A percentile compares a stretch with the other conserved stretches of the same genome.
Conservation (phyloP, 2,797 vertebrate genomes). For the Malurus leucopterus region DNA sequence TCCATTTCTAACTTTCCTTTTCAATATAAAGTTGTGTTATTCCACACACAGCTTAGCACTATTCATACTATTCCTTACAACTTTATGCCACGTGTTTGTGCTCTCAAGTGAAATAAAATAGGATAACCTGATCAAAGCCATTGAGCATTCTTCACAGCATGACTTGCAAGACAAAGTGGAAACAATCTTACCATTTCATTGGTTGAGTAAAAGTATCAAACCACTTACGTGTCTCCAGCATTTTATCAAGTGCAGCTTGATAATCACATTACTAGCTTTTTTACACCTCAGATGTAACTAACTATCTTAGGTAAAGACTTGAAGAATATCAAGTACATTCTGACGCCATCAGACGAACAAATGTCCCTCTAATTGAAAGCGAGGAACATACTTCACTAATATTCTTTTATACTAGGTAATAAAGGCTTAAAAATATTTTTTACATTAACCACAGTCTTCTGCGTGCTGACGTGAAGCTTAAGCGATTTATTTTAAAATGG, state of each 20-base stretch:
- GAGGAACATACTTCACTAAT: rapidly evolving
- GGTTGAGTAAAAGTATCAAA: rapidly evolving
- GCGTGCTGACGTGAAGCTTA: background rate
- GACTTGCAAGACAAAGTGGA: background rate
- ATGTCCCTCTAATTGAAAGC: rapidly evolving
- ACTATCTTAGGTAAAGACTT: rapidly evolving
- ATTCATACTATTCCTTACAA: rapidly evolving
- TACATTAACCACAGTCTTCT: background rate
- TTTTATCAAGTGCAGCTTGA: background rate
- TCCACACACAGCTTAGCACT: background rate
- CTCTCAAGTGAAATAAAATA: background rate
- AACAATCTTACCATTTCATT: background rate
- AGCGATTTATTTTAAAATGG: background rate
- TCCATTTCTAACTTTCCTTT: background rate
- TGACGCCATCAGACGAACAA: background rate
- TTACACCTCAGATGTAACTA: background rate
- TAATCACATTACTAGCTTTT: background rate
- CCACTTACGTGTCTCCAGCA: rapidly evolving
- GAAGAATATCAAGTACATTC: background rate
- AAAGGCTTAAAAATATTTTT: background rate
- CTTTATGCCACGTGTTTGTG: background rate
- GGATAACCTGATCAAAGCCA: background rate
- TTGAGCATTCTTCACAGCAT: background rate
- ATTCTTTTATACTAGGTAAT: background rate
- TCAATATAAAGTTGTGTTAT: background rate